These are phyloP conservation scores for Mya arenaria DNA, from an alignment of 1,140 invertebrate genomes.

Conservation along the genomic window DNA sequence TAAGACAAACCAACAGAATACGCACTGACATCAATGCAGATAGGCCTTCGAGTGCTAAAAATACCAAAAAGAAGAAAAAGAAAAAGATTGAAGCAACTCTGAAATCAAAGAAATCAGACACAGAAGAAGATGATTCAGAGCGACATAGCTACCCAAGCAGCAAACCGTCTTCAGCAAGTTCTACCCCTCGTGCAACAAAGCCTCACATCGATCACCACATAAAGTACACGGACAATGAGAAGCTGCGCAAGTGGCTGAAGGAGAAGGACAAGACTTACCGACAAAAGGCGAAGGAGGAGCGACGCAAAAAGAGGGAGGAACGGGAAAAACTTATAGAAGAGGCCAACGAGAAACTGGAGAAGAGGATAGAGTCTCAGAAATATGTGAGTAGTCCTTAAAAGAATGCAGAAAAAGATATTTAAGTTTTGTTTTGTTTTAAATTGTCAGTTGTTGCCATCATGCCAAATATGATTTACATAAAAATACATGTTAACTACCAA, in stretches of 20 bases:
- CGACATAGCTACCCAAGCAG: slow-evolving; percentile 42
- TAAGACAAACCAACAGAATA: slow-evolving; percentile 43
- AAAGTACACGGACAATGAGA: slow-evolving; percentile 61
- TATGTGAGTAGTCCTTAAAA: too few species aligned
- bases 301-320: slow-evolving; percentile 61
- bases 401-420: too few species aligned
- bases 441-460: too few species aligned
- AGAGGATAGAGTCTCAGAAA: slow-evolving; percentile 62
- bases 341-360: slow-evolving; percentile 65
- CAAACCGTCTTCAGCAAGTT: slow-evolving; percentile 15
- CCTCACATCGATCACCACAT: slow-evolving; percentile 58
- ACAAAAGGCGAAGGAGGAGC: slow-evolving; percentile 57
- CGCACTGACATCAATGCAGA: slow-evolving; percentile 49
- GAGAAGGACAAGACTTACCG: slow-evolving; percentile 64
- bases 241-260: slow-evolving; percentile 64
- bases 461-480: too few species aligned
- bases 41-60: slow-evolving; percentile 28
- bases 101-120: slow-evolving; percentile 49
- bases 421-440: too few species aligned
- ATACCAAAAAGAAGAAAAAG: slow-evolving; percentile 54
- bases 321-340: slow-evolving; percentile 60
- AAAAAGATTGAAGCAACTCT: slow-evolving; percentile 36
- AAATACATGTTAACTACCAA: too few species aligned
- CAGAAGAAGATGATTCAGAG: slow-evolving; percentile 45
- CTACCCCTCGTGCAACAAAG: slow-evolving; percentile 20